Conservation (phyloP, 2,888 invertebrate species). For the Apomyelois bistriatella region DNA sequence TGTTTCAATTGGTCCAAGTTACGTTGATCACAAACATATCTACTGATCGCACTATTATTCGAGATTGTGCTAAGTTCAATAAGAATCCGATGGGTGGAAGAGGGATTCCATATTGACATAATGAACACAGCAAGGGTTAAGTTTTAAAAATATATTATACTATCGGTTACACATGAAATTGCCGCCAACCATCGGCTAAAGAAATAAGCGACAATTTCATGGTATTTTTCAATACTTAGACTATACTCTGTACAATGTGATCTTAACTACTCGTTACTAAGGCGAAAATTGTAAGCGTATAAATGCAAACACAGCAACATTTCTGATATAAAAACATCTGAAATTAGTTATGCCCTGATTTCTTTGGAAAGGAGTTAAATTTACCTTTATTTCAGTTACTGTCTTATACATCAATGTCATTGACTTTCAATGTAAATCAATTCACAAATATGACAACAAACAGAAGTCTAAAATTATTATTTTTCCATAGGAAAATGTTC, state of each 20-base stretch:
- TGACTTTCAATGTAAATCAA: background rate
- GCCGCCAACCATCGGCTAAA: background rate
- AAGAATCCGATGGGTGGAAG: conserved; percentile 18
- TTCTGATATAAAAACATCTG: conserved; percentile 5
- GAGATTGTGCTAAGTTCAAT: conserved; percentile 18
- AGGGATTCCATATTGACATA: conserved; percentile 21
- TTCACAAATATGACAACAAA: conserved; percentile 18
- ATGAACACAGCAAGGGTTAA: conserved; percentile 31
- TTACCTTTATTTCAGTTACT: background rate
- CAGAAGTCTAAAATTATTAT: conserved; percentile 29
- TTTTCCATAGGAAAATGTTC: conserved; percentile 59
- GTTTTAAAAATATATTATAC: conserved; percentile 22
- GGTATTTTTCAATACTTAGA: conserved; percentile 14
- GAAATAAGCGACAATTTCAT: background rate
- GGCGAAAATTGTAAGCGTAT: conserved; percentile 19
- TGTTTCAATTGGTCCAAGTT: conserved; percentile 19
- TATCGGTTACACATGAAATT: conserved; percentile 5
- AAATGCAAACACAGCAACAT: conserved; percentile 11
- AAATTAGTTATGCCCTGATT: conserved; percentile 12
- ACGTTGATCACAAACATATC: conserved; percentile 14
- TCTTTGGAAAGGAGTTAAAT: conserved; percentile 12
- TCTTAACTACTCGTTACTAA: conserved; percentile 21
- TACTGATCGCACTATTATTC: conserved; percentile 17
- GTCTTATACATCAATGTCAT: background rate
- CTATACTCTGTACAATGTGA: conserved; percentile 26